These are phyloP conservation scores for Apodemia zela DNA, from an alignment of 2,888 invertebrate genomes.

Conservation along the genomic window DNA sequence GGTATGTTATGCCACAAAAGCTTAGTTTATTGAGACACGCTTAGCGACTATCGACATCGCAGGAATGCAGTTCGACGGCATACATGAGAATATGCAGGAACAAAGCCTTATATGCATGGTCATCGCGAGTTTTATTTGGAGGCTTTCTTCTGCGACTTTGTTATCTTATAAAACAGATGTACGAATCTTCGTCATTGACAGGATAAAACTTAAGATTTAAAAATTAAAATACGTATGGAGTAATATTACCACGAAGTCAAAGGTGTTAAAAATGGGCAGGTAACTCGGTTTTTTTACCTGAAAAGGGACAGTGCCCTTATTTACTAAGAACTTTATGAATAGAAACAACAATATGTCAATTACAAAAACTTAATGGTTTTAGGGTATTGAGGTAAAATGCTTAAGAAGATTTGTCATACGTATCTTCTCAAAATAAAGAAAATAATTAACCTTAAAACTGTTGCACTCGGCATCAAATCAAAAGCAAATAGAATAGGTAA, in stretches of 20 bases:
- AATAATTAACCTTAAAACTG: no score
- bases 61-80: conserved; percentile 79
- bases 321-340: conserved; percentile 59
- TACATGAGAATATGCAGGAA: conserved; percentile 71
- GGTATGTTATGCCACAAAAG: conserved; percentile 77
- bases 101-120: conserved; percentile 75
- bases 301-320: conserved; percentile 51
- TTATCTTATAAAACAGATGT: conserved; percentile 42
- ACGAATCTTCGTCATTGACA: background rate
- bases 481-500: no score
- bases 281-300: conserved; percentile 42
- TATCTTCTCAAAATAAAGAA: no score
- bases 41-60: conserved; percentile 72
- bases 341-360: conserved; percentile 52
- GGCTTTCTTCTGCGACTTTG: conserved; percentile 61
- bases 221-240: background rate
- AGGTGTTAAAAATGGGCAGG: conserved; percentile 3
- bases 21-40: conserved; percentile 69
- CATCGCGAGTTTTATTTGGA: conserved; percentile 43
- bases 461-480: no score
- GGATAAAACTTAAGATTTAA: background rate
- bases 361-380: conserved; percentile 15
- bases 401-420: no score
- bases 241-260: conserved; percentile 3
- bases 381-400: background rate